Evolutionary conservation across 2,113 vertebrate species (phyloP).

Genomic region (Nicator chloris): DNA sequence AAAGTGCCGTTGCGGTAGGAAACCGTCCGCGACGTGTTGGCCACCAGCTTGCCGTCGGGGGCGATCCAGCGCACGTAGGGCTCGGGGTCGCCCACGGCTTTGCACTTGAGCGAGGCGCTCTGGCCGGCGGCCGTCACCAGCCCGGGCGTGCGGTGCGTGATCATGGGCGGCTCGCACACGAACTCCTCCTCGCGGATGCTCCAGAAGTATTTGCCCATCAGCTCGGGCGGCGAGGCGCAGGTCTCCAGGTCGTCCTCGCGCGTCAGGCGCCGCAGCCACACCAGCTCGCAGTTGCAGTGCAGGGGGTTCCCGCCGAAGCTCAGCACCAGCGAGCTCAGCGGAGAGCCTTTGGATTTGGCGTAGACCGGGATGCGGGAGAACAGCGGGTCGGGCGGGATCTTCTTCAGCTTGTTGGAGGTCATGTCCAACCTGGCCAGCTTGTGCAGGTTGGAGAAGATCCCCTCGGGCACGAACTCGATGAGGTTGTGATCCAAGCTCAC

Average conservation of each 20-base stretch:
- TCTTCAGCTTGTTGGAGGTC: slow-evolving; percentile 96
- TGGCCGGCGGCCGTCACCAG: slow-evolving; percentile 76
- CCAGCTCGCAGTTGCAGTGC: slow-evolving; percentile 94
- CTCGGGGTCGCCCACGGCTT: slow-evolving; percentile 91
- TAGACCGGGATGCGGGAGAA: slow-evolving; percentile 91
- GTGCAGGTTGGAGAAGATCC: slow-evolving; percentile 92
- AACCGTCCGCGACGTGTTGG: slow-evolving; percentile 82
- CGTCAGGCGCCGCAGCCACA: slow-evolving; percentile 89
- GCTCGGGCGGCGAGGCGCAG: slow-evolving; percentile 85
- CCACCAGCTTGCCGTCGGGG: slow-evolving; percentile 86
- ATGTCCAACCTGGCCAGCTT: slow-evolving; percentile 92
- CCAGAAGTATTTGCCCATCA: slow-evolving; percentile 94
- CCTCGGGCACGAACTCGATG: slow-evolving; percentile 89
- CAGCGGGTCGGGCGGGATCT: slow-evolving; percentile 90
- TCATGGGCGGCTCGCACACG: slow-evolving; percentile 92
- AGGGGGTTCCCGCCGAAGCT: slow-evolving; percentile 92
- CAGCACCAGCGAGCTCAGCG: slow-evolving; percentile 82
- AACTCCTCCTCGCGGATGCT: slow-evolving; percentile 94
- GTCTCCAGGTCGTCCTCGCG: slow-evolving; percentile 92
- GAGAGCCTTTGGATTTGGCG: slow-evolving; percentile 85
- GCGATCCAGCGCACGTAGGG: slow-evolving; percentile 92
- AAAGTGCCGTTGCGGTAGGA: slow-evolving; percentile 89
- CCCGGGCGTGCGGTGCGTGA: slow-evolving; percentile 82
- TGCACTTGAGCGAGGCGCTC: slow-evolving; percentile 85
- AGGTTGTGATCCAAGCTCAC: slow-evolving; percentile 94